These are phyloP conservation scores for Gephyroberyx darwinii DNA, from an alignment of 2,797 vertebrate genomes.

Conservation along the genomic window DNA sequence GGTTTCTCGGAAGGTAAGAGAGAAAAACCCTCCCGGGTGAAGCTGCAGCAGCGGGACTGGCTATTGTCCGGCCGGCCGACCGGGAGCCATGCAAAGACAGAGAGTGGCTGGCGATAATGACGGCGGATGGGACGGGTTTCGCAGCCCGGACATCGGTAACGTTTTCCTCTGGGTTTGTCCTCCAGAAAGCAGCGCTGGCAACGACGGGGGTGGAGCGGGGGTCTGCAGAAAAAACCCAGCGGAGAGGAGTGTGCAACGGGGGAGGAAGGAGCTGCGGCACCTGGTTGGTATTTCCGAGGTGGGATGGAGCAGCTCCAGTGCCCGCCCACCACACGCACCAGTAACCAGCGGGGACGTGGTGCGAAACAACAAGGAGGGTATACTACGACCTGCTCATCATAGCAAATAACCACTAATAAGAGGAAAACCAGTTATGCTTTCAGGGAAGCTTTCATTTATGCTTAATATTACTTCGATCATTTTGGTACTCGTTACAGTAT, in stretches of 20 bases:
- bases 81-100: conserved; percentile 50
- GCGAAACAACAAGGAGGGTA: too few relatives aligned
- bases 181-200: too few relatives aligned
- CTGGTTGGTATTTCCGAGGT: conserved; percentile 77
- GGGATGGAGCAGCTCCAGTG: conserved; percentile 60
- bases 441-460: too few relatives aligned
- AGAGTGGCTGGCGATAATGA: too few relatives aligned
- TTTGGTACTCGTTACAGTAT: too few relatives aligned
- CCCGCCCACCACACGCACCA: conserved; percentile 50
- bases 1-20: conserved; percentile 27
- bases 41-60: conserved; percentile 17
- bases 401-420: too few relatives aligned
- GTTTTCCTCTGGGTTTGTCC: conserved; percentile 9
- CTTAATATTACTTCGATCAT: too few relatives aligned
- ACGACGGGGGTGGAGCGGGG: conserved; percentile 5
- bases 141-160: conserved; percentile 14
- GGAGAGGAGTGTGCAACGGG: conserved; percentile 25
- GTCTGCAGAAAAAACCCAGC: conserved; percentile 44
- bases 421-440: too few relatives aligned
- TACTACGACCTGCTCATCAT: too few relatives aligned
- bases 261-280: conserved; percentile 64
- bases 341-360: too few relatives aligned
- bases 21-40: conserved; percentile 14
- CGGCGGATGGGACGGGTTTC: too few relatives aligned
- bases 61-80: conserved; percentile 54